A percentile compares a stretch with the other conserved stretches of the same genome.
Evolutionary conservation across 2,113 vertebrate species (phyloP).

Genomic region (Procavia capensis): DNA sequence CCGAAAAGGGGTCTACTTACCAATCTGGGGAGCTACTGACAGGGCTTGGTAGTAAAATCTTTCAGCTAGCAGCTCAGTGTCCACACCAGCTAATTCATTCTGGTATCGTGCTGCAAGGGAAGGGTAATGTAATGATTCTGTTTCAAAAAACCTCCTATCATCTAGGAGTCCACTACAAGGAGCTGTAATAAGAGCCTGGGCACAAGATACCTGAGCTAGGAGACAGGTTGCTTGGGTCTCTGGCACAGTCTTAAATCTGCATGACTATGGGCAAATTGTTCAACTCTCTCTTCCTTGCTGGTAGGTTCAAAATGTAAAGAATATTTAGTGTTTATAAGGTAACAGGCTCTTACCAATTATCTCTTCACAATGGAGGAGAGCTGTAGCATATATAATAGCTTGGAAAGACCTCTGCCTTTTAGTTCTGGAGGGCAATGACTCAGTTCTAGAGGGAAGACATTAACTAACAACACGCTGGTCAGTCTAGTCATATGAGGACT

Average conservation of each 20-base stretch:
- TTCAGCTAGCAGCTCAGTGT: constrained; percentile 95
- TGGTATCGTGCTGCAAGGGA: constrained; percentile 94
- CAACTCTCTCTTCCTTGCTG: constrained; percentile 26
- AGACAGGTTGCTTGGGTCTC: background rate
- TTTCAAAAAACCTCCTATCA: background rate
- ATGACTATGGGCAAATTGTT: background rate
- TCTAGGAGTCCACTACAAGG: background rate
- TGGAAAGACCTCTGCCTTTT: background rate
- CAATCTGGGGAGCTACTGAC: constrained; percentile 95
- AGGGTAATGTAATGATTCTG: background rate
- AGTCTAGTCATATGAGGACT: background rate
- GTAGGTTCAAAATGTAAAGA: background rate
- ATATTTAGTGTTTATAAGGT: background rate
- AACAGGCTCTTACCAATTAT: background rate
- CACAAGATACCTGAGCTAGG: constrained; percentile 7
- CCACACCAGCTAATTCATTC: constrained; percentile 97
- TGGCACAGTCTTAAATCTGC: constrained; percentile 4
- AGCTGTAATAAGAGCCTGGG: background rate
- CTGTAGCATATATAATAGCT: background rate
- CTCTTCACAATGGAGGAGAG: background rate
- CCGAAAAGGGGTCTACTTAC: constrained; percentile 86
- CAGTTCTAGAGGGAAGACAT: background rate
- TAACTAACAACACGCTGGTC: background rate
- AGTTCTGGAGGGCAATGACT: background rate
- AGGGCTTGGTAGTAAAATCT: constrained; percentile 97